Conservation (phyloP, 2,888 invertebrate species). For the Temnothorax ravouxi region DNA sequence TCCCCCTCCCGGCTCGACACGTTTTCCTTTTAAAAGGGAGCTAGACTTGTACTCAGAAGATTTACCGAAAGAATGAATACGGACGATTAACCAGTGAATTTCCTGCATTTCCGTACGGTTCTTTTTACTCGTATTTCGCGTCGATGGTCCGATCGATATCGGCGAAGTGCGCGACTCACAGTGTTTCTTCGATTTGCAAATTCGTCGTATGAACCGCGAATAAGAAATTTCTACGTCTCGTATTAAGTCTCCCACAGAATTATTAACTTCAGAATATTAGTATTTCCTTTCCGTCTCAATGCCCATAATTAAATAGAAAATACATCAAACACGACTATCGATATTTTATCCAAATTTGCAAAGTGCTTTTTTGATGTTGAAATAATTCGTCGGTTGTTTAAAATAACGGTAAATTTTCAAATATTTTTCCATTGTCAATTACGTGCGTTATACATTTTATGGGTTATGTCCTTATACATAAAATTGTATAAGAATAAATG, state of each 20-base stretch:
- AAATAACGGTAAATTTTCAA: not conserved
- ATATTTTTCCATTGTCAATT: not conserved
- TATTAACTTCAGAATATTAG: not conserved
- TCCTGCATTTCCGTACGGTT: conserved; percentile 35
- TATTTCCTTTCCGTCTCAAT: not conserved
- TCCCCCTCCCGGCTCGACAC: not conserved
- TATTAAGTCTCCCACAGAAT: not conserved
- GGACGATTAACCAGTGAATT: conserved; percentile 52
- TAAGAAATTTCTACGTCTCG: conserved; percentile 8
- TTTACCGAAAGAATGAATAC: conserved; percentile 38
- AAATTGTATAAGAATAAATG: conserved; percentile 16
- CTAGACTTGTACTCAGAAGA: conserved; percentile 31
- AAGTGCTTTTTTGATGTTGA: not conserved
- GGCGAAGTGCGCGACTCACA: not conserved
- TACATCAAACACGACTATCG: not conserved
- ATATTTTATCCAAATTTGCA: not conserved
- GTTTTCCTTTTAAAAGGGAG: conserved; percentile 46
- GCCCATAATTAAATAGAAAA: not conserved
- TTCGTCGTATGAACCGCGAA: not conserved
- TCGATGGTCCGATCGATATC: conserved; percentile 29
- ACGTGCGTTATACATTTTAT: not conserved
- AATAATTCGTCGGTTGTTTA: not conserved
- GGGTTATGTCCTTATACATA: not conserved
- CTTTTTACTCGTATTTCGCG: conserved; percentile 39
- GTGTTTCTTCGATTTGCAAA: conserved; percentile 1